Conservation (phyloP, 2,113 vertebrate species). For the Mastomys natalensis region DNA sequence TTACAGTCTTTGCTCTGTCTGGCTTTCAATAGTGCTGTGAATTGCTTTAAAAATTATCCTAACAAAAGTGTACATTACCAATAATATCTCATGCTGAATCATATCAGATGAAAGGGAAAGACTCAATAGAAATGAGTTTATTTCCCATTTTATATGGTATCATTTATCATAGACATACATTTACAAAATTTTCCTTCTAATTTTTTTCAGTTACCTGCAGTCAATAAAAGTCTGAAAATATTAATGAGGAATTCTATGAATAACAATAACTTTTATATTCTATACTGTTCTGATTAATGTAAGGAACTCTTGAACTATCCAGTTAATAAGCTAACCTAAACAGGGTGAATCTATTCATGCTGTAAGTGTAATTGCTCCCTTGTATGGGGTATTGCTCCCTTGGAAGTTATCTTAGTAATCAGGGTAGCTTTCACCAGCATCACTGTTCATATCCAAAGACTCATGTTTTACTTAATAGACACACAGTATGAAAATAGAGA, state of each 20-base stretch:
- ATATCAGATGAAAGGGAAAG: neutral
- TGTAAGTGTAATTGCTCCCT: too few relatives aligned
- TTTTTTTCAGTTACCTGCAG: neutral
- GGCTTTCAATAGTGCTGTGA: neutral
- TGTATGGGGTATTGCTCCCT: too few relatives aligned
- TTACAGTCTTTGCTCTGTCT: neutral
- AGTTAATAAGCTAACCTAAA: neutral
- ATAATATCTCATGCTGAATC: neutral
- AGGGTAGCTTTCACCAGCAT: neutral
- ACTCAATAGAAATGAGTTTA: neutral
- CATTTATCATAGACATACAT: neutral
- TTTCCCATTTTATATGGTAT: neutral
- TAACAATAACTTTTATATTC: neutral
- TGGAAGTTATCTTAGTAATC: neutral
- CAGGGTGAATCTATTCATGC: neutral
- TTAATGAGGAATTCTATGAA: neutral
- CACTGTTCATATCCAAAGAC: neutral
- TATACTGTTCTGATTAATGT: neutral
- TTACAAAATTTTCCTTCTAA: neutral
- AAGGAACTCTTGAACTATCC: neutral
- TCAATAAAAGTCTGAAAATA: neutral
- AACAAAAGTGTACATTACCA: neutral
- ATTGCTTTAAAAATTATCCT: slow-evolving; percentile 13
- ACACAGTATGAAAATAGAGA: neutral
- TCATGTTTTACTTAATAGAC: neutral